Base-by-base conservation (phyloP, 2,797 vertebrate genomes). In the Megaceryle alcyon region DNA sequence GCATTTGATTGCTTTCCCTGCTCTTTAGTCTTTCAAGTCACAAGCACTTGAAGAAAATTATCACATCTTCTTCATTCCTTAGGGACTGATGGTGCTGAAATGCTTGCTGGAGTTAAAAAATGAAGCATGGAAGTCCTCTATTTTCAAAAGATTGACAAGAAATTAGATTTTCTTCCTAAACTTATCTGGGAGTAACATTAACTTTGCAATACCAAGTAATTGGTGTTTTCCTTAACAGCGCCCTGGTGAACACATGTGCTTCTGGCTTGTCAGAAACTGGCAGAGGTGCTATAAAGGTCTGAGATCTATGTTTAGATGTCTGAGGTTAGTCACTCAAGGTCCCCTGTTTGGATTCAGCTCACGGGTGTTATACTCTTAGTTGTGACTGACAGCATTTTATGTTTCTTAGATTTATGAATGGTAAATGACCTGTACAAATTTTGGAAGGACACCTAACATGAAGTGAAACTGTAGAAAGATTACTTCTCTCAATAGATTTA, bases 281-380 rank as follows among this genome's bases (percentile, higher is more conserved):
- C 31, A 60, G 56, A 83, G 18, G 12, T 57, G 18, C 22, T 64
- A 41, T 53, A 41, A 88, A 60, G 21, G 19, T 81, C 53, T 69
- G 37, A 51, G 41, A 37, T 79, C 28, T 72, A 49, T 61, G n/a
- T 60, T 80, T 68, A 80, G 20, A 22, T 17, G 2, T 56, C 53
- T 94, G 71, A 80, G 54, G 61, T 92, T 71, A 94, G 70, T 25
- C 54, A 89, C 68, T 12, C 84, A 89, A 91, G 29, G 37, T 65
- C 44, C 15, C 7, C 59, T 65, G 49, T 86, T 82, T 48, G 43
- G 43, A 92, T 90, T 86, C 86, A 94, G 18, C 54, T 88, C 83
- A 70, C 37, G 48, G 41, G 41, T 63, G 8, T 79, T 90, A 43
- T 39, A 37, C 8, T 90, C 37, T 82, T 54, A 54, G 70, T 46